phyloP scores from a whole-genome alignment of 1,140 invertebrate species.

The fruit fly (Drosophila melanogaster) region DNA sequence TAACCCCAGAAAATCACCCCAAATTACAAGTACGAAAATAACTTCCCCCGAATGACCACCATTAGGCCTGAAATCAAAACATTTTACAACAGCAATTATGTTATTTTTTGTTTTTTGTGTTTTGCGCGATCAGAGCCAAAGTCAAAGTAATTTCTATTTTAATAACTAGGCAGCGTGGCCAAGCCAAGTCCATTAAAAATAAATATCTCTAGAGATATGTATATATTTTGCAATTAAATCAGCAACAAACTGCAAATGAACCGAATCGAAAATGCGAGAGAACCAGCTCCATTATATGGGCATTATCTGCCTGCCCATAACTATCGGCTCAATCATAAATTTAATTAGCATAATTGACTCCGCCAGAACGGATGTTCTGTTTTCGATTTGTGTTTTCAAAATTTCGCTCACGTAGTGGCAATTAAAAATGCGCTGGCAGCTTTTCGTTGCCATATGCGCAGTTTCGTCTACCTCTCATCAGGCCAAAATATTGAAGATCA shows the following conservation, averaged over 20 bases:
- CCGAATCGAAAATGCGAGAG: slow-evolving; percentile 9
- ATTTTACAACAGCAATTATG: slow-evolving; percentile 42
- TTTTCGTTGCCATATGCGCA: slow-evolving; percentile 30
- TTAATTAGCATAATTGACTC: slow-evolving; percentile 62
- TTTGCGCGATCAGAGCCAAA: slow-evolving; percentile 17
- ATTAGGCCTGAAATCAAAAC: slow-evolving; percentile 40
- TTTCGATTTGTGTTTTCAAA: slow-evolving; percentile 28
- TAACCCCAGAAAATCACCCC: slow-evolving; percentile 26
- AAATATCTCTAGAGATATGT: slow-evolving; percentile 31
- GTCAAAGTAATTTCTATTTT: slow-evolving; percentile 48
- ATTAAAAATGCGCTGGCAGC: slow-evolving; percentile 48
- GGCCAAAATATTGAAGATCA: slow-evolving; percentile 20
- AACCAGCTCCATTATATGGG: slow-evolving; percentile 37
- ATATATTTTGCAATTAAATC: slow-evolving; percentile 42
- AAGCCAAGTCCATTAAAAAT: slow-evolving; percentile 41
- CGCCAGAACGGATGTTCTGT: slow-evolving; percentile 48
- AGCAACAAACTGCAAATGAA: slow-evolving; percentile 46
- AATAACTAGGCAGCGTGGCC: slow-evolving; percentile 31
- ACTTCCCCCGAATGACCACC: slow-evolving; percentile 27
- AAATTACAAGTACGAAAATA: slow-evolving; percentile 30
- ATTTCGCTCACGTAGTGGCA: slow-evolving; percentile 55
- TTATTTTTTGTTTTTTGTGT: background rate
- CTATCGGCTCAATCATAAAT: slow-evolving; percentile 57
- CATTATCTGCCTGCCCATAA: slow-evolving; percentile 46
- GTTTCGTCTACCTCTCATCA: background rate